Evolutionary conservation across 2,888 invertebrate genomes (phyloP).

Genomic region (Drosophila demipolita): DNA sequence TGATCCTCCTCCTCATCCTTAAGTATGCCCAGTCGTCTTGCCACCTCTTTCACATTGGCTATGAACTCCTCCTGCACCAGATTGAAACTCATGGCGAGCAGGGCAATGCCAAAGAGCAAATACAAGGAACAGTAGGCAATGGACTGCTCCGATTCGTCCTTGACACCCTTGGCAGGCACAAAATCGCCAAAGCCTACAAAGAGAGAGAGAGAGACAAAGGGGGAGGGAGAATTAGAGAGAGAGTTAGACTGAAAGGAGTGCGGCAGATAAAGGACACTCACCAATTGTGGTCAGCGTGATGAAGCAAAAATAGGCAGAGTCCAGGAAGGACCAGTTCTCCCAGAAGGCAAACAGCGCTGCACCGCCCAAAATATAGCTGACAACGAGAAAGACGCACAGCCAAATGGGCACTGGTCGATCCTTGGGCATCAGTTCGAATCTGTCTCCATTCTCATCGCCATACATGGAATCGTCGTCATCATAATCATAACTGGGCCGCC

Average conservation of each 20-base stretch:
- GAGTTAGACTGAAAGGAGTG: not conserved
- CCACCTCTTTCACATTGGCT: slow-evolving; percentile 93
- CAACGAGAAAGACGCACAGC: slow-evolving; percentile 94
- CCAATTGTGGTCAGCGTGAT: slow-evolving; percentile 96
- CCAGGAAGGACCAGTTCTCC: slow-evolving; percentile 94
- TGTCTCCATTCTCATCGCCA: slow-evolving; percentile 86
- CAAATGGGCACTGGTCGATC: slow-evolving; percentile 93
- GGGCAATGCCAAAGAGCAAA: slow-evolving; percentile 96
- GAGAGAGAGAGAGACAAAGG: not conserved
- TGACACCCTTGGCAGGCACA: slow-evolving; percentile 91
- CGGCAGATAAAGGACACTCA: slow-evolving; percentile 46
- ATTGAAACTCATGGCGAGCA: slow-evolving; percentile 98
- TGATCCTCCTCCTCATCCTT: slow-evolving; percentile 89
- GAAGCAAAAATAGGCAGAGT: slow-evolving; percentile 97
- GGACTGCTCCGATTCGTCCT: slow-evolving; percentile 84
- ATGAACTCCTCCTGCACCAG: slow-evolving; percentile 97
- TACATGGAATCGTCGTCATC: slow-evolving; percentile 88
- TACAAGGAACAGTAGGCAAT: slow-evolving; percentile 96
- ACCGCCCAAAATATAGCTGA: slow-evolving; percentile 95
- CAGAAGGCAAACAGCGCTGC: slow-evolving; percentile 94
- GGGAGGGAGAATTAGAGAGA: not conserved
- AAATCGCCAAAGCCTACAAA: slow-evolving; percentile 92
- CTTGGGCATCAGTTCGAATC: slow-evolving; percentile 84
- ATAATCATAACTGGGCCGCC: slow-evolving; percentile 85
- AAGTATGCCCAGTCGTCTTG: slow-evolving; percentile 94